Conservation (phyloP, 1,140 invertebrate genomes). For the Caenorhabditis inopinata region DNA sequence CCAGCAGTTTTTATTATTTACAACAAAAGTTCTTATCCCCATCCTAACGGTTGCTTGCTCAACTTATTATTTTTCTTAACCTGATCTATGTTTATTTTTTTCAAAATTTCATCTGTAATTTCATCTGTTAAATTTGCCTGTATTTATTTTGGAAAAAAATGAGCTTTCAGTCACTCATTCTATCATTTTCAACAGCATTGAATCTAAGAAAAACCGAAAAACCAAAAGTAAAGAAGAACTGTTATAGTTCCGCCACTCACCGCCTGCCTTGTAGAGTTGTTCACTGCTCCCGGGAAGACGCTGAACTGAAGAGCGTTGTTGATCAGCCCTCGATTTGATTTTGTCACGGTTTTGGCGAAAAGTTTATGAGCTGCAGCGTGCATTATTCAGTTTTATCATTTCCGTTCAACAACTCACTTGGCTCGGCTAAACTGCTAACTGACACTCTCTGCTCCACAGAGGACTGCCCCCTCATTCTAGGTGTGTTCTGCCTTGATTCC, state of each 20-base stretch:
- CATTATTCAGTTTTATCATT: background rate
- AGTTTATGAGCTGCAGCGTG: constrained; percentile 79
- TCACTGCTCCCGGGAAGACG: constrained; percentile 94
- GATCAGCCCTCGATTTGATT: constrained; percentile 94
- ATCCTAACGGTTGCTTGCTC: too few relatives aligned
- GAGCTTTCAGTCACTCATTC: too few relatives aligned
- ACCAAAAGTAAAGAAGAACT: too few relatives aligned
- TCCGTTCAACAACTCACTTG: background rate
- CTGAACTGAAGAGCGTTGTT: constrained; percentile 96
- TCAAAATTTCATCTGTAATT: too few relatives aligned
- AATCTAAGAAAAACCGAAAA: too few relatives aligned
- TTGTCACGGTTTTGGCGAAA: constrained; percentile 91
- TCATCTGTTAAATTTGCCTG: too few relatives aligned
- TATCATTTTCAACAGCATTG: too few relatives aligned
- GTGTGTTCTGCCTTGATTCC: background rate
- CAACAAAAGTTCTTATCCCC: too few relatives aligned
- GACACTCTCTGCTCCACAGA: constrained; percentile 6
- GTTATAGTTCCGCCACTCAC: constrained; percentile 71
- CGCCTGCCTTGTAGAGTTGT: constrained; percentile 85
- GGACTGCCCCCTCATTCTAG: constrained; percentile 16
- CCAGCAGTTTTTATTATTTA: too few relatives aligned
- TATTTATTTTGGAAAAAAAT: too few relatives aligned
- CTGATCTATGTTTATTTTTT: too few relatives aligned
- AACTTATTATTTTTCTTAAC: too few relatives aligned
- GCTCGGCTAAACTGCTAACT: constrained; percentile 35